Percentiles rank a stretch among this genome's conserved stretches.
Conservation (phyloP, 2,888 invertebrate species). For the Heteromurus nitidus region DNA sequence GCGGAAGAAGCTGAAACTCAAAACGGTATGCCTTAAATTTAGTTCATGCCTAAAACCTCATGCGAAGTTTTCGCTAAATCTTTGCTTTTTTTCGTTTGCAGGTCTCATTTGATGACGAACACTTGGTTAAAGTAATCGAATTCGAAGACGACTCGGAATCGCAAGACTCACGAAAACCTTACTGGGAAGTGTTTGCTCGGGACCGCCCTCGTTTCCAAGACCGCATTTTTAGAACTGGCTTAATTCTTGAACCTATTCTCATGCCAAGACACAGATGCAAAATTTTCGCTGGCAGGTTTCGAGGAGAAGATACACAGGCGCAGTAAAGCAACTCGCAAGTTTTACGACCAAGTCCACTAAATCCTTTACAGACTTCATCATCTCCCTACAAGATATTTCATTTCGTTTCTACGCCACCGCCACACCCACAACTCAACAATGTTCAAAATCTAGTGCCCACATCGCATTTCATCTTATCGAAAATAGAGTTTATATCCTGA, state of each 20-base stretch:
- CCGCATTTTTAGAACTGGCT: conserved; percentile 76
- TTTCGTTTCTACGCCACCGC: no score
- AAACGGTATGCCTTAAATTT: conserved; percentile 35
- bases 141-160: conserved; percentile 79
- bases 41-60: no score
- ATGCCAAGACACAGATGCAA: conserved; percentile 76
- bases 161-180: conserved; percentile 79
- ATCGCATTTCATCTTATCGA: no score
- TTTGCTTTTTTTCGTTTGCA: conserved; percentile 74
- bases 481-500: no score
- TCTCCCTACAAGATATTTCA: no score
- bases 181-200: conserved; percentile 79
- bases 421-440: no score
- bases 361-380: no score
- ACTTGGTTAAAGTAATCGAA: conserved; percentile 78
- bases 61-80: no score
- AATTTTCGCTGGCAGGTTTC: conserved; percentile 77
- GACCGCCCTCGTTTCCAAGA: conserved; percentile 78
- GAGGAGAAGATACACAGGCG: no score
- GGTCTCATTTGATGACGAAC: conserved; percentile 78
- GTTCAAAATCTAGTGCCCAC: no score
- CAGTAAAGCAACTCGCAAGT: no score
- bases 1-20: conserved; percentile 22
- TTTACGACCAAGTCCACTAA: no score
- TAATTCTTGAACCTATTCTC: conserved; percentile 76